Evolutionary conservation across 2,888 invertebrate species (phyloP).

Genomic region (Meloe dianella): DNA sequence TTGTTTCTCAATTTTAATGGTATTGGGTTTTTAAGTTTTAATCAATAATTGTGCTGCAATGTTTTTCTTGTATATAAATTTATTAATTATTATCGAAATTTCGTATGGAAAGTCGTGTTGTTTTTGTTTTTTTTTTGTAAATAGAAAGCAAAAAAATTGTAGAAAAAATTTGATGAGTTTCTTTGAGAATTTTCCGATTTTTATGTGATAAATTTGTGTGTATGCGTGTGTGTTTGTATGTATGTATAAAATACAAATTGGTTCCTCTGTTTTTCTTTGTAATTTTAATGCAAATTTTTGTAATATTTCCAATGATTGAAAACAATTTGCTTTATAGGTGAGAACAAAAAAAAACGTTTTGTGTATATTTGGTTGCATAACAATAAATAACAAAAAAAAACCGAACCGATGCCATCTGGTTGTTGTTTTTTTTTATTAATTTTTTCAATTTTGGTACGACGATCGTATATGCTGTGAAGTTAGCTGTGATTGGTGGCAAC

Average conservation of each 20-base stretch:
- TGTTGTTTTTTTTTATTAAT: not conserved
- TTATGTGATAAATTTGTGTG: constrained; percentile 13
- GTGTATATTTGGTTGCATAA: constrained; percentile 7
- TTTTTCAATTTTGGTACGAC: no score
- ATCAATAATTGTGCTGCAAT: no score
- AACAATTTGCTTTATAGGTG: not conserved
- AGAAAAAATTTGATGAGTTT: no score
- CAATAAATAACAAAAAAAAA: not conserved
- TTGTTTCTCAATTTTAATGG: not conserved
- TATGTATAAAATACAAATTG: no score
- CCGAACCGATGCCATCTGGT: not conserved
- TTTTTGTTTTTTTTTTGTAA: constrained; percentile 33
- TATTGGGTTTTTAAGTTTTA: not conserved
- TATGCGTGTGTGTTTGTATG: not conserved
- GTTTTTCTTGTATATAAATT: not conserved
- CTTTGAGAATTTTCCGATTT: no score
- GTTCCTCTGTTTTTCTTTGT: no score
- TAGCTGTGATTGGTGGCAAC: constrained; percentile 13
- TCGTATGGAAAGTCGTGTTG: not conserved
- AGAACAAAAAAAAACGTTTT: not conserved
- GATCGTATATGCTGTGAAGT: not conserved
- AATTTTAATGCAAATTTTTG: not conserved
- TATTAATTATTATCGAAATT: no score
- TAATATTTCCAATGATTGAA: no score
- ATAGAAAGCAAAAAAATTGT: constrained; percentile 19